Base-by-base conservation (phyloP, 2,113 vertebrate species). In the Scortum barcoo region DNA sequence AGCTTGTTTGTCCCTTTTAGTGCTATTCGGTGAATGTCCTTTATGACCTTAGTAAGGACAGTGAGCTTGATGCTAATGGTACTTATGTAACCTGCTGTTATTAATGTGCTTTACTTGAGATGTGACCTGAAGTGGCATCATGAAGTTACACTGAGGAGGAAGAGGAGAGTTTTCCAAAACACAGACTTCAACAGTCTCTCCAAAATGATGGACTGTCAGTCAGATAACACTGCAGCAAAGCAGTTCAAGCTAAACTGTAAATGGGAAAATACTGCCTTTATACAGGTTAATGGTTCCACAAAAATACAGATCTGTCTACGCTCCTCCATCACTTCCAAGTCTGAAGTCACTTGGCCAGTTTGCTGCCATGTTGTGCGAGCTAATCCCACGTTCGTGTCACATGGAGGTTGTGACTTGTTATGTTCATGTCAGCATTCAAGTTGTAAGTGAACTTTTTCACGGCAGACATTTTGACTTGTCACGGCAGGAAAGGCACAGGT, bases 1-100 rank as follows among this genome's bases (percentile, higher is more conserved):
- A 81, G 44, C 66, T 78, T 80, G 63, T 80, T 86, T 83, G 22
- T 63, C 78, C 50, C 42, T 80, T 69, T 81, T 44, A 72, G 65
- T 71, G 68, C 66, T 40, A 19, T 44, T 26, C 44, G n/a, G 12
- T 68, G n/a, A 51, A 57, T 65, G 36, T 61, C 57, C 73, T 65
- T 50, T 42, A 56, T 81, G 75, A 77, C 58, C 71, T 88, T 26
- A 67, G 22, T 19, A 56, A 62, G 57, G 75, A 48, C 57, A 62
- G 28, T n/a, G 56, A 72, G 50, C 50, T 78, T 68, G 50, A 54
- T 0, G 9, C 42, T 67, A 56, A 76, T 79, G 42, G 19, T 14
- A 42, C 51, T 76, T 75, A 61, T 72, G 42, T 48, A 67, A 83
- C 56, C 38, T 50, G 72, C 38, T 71, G 51, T 65, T 48, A 28